These are phyloP conservation scores for Indicator maculatus DNA, from an alignment of 2,113 vertebrate genomes.

Conservation along the genomic window DNA sequence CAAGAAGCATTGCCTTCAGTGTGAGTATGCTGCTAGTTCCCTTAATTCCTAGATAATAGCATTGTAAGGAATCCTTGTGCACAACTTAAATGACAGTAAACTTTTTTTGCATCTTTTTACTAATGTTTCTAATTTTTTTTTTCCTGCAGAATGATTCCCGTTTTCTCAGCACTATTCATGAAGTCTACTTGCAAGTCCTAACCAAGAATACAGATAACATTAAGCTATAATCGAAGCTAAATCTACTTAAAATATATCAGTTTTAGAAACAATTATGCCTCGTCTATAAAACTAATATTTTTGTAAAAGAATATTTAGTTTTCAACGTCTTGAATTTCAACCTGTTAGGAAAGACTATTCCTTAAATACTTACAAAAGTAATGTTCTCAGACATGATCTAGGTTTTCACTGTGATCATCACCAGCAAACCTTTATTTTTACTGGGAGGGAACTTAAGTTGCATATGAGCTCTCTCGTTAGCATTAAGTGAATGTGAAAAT, in stretches of 20 bases:
- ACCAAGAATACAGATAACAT: slow-evolving; percentile 86
- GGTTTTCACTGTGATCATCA: slow-evolving; percentile 82
- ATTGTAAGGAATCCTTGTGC: neutral
- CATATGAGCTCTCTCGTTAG: slow-evolving; percentile 65
- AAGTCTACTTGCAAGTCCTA: slow-evolving; percentile 91
- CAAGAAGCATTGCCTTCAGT: neutral
- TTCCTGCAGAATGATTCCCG: slow-evolving; percentile 86
- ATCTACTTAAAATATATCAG: slow-evolving; percentile 9
- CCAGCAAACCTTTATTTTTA: slow-evolving; percentile 79
- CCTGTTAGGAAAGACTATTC: slow-evolving; percentile 65
- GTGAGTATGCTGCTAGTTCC: neutral
- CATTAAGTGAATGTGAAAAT: slow-evolving; percentile 43
- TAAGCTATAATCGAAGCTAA: slow-evolving; percentile 81
- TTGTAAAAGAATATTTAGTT: slow-evolving; percentile 69
- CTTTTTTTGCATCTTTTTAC: neutral
- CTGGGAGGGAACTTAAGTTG: slow-evolving; percentile 50
- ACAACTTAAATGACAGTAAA: neutral
- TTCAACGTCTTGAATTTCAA: slow-evolving; percentile 70
- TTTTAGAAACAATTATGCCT: slow-evolving; percentile 70
- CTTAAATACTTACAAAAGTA: slow-evolving; percentile 70
- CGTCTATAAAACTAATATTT: slow-evolving; percentile 66
- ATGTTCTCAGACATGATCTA: slow-evolving; percentile 73
- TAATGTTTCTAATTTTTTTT: neutral
- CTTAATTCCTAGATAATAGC: neutral
- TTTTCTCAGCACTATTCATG: slow-evolving; percentile 92